Evolutionary conservation across 1,140 invertebrate genomes (phyloP), one percentile per base, ranked within the genome.

Genomic region (Drosophila sproati): DNA sequence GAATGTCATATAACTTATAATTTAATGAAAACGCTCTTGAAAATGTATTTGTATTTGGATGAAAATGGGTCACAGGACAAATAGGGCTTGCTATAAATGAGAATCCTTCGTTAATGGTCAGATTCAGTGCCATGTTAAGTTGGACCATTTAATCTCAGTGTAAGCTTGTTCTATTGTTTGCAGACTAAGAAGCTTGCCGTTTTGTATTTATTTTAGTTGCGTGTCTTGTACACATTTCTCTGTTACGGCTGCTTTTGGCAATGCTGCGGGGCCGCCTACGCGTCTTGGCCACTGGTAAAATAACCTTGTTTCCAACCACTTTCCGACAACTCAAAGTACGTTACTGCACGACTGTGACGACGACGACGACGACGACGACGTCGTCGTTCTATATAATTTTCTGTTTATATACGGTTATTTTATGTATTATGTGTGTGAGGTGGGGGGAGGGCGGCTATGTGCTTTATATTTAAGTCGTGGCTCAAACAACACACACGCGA

Each of bases 281-380:
- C 50, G 50, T 59, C 59, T 56, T 64, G 37, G 61, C 69, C 63
- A 57, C 56, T 57, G 59, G 68, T 59, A 72, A 56, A 73, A 72
- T 77, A 87, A 87, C 83, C 83, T 87, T 87, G 83, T 87, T 87
- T 86, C 67, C 73, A 86, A 87, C 82, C 82, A 87, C 82, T 86
- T 78, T 70, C 43, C 56, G 76, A 67, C 74, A 69, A 69, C 64
- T 70, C 43, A 74, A 73, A 79, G 82, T 82, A 80, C 83, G 69
- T 87, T 87, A 66, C 39, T 43, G 69, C 67, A 62, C 47, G 62
- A 56, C 50, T 47, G 28, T 60, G n/a, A 32, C 41, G 50, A 37
- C 62, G 43, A 59, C 34, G 50, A 12, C 34, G 50, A 12, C 12
- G n/a, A 32, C 41, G 50, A 37, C 62, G 43, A 59, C 34, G 50